Conservation (phyloP, 2,113 vertebrate genomes). For the Pterocles gutturalis region DNA sequence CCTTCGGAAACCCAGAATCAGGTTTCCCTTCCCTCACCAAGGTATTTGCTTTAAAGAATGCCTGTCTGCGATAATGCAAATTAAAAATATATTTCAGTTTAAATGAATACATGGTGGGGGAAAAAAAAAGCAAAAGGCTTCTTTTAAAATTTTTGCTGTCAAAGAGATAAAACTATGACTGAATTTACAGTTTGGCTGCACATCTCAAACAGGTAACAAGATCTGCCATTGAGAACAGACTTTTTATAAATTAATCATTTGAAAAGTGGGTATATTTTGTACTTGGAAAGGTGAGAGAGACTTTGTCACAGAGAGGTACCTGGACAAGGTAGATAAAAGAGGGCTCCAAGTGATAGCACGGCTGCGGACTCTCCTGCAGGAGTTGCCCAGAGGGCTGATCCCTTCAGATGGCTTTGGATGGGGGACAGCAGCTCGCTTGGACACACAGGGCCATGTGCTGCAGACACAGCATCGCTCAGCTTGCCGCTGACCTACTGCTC, state of each 20-base stretch:
- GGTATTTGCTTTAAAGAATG: not conserved
- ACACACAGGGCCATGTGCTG: not conserved
- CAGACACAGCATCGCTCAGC: not conserved
- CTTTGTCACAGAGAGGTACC: not conserved
- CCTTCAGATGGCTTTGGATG: not conserved
- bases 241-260: not conserved
- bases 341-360: rapidly evolving
- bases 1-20: not conserved
- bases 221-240: not conserved
- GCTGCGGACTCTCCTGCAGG: not conserved
- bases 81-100: not conserved
- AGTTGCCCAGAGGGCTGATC: not conserved
- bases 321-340: not conserved
- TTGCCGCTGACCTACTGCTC: not conserved
- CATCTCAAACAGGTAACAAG: not conserved
- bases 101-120: not conserved
- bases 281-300: not conserved
- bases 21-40: not conserved
- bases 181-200: not conserved
- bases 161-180: not conserved
- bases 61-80: not conserved
- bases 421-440: not conserved
- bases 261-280: rapidly evolving
- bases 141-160: not conserved
- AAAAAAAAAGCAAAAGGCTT: not conserved